Base-by-base conservation (phyloP, 2,113 vertebrate genomes). In the Phyllostomus discolor region DNA sequence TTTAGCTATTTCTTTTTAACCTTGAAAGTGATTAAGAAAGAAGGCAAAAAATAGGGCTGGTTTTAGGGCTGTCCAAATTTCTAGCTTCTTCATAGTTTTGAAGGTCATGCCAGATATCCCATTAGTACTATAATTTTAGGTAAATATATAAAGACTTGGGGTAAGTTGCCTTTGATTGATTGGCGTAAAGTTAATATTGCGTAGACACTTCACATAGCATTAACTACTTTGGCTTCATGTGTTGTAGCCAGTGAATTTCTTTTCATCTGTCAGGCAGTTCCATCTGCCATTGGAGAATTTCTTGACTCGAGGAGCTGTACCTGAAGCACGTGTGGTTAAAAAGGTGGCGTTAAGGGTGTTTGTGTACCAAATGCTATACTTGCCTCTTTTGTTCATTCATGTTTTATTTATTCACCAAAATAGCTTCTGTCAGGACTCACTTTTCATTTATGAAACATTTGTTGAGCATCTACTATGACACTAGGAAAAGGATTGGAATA, bases 141-240 rank as follows among this genome's bases (percentile, higher is more conserved):
- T 95, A 52, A 81, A n/a, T 75, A 73, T 31, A 7, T 88, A 64
- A 57, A 94, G 66, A n/a, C 16, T 35, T 85, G 28, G 16, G 33
- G 1, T 72, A 38, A 52, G 28, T 54, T 79, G 26, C 31, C 17
- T 89, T 79, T 79, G 22, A 72, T 80, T 72, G 75, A 4, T 50
- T 88, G 91, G 9, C 72, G 35, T 31, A 50, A 46, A 48, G 26
- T 79, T 91, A 70, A 35, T 69, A 31, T 83, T 90, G 38, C 10
- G 0, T 22, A 38, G 50, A 48, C 31, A 24, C 41, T 43, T 41
- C 5, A 2, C n/a, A 0, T 33, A 82, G 17, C 31, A 22, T 43
- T 70, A 33, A 35, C 19, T 64, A 10, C 48, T 64, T 89, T 64
- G 16, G 50, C 48, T n/a, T 90, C 8, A 5, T 73, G 4, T 82